Evolutionary conservation across 2,113 vertebrate genomes (phyloP), one percentile per base, ranked within the genome.

Genomic region (Pomatorhinus ruficollis): DNA sequence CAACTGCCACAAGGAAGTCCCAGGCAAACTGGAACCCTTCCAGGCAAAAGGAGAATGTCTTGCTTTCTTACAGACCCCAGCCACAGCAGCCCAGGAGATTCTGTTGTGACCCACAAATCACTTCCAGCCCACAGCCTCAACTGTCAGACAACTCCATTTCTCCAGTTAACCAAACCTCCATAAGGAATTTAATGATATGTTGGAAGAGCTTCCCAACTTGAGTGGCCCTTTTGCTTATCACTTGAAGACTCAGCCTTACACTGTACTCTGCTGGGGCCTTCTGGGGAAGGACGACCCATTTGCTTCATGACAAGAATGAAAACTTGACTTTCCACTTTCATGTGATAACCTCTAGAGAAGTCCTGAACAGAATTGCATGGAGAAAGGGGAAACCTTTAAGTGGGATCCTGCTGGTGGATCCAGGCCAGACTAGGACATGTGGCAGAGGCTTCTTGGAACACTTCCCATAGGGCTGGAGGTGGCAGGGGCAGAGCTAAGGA

Each of bases 1-100:
- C 94, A 15, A 97, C 76, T 1, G 94, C 71, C 88, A 97, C 76
- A 15, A 98, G 90, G 53, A 98, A 96, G 56, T 97, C 96, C 98
- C 98, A 98, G 17, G 80, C 42, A 44, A 77, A 78, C 44, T 69
- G 94, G 78, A 98, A 97, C 63, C 93, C 97, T 97, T 66, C 28
- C 56, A 45, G 44, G 54, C 24, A 60, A 93, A 65, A 88, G 49
- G 59, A 81, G 45, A 94, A 52, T 3, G 4, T 37, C 11, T 39
- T 0, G 0, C 24, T 93, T 47, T 33, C 31, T 31, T 22, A 66
- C 10, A 39, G 61, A 9, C 23, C 12, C 25, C 52, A 69, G 2
- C 30, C 0, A 1, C 0, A 1, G 52, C 52, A 56, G 57, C 59
- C 57, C 30, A 20, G 44, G 39, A 66, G 60, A 20, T 52, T 45